phyloP scores from a whole-genome alignment of 2,888 invertebrate species.

The Encarsia formosa region DNA sequence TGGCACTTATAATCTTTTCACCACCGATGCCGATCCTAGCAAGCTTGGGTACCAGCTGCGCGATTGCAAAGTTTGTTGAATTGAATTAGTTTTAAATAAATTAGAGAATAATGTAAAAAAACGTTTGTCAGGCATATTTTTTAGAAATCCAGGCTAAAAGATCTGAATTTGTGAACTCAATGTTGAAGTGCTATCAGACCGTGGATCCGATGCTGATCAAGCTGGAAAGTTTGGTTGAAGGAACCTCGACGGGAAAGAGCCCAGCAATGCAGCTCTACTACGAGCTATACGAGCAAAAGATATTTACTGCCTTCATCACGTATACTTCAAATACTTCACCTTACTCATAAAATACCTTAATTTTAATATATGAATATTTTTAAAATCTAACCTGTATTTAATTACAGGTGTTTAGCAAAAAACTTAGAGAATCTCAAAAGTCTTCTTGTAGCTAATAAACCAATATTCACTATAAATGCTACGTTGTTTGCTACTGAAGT shows the following conservation, averaged over 20 bases:
- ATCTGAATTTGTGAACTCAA: slow-evolving; percentile 62
- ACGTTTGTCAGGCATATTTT: slow-evolving; percentile 10
- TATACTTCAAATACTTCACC: slow-evolving; percentile 42
- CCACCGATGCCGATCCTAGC: slow-evolving; percentile 15
- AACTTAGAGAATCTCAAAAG: slow-evolving; percentile 70
- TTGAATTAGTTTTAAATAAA: not conserved
- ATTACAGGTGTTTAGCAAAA: slow-evolving; percentile 43
- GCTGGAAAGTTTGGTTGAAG: slow-evolving; percentile 77
- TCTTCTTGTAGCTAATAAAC: slow-evolving; percentile 55
- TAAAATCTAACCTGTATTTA: not conserved
- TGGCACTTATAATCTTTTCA: slow-evolving; percentile 39
- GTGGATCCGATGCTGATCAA: slow-evolving; percentile 80
- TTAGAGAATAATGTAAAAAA: not conserved
- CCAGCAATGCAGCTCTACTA: slow-evolving; percentile 75
- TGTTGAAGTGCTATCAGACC: slow-evolving; percentile 72
- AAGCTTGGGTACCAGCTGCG: slow-evolving; percentile 11
- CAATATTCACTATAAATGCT: slow-evolving; percentile 78
- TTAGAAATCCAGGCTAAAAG: slow-evolving; percentile 63
- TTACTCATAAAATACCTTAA: not conserved
- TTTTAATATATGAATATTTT: not conserved
- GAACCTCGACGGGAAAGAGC: slow-evolving; percentile 72
- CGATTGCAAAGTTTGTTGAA: slow-evolving; percentile 15
- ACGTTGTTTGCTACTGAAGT: slow-evolving; percentile 72
- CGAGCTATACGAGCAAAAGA: slow-evolving; percentile 74
- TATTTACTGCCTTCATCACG: slow-evolving; percentile 65